Conservation (phyloP, 2,888 invertebrate species). For the Eupithecia tripunctaria region DNA sequence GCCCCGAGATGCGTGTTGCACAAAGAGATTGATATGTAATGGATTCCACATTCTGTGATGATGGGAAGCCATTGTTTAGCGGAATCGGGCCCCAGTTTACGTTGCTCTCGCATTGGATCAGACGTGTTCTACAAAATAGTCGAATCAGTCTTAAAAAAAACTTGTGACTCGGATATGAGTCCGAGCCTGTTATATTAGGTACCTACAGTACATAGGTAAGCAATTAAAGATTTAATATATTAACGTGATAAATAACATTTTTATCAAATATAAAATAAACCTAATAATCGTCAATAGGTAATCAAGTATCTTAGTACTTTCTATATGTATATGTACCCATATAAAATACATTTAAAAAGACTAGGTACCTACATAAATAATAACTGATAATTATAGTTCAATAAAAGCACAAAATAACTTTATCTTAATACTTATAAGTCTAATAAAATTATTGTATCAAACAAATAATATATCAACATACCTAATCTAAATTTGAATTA, state of each 20-base stretch:
- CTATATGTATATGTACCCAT: not conserved
- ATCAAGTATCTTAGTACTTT: not conserved
- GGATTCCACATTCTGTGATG: not conserved
- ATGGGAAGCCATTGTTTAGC: not conserved
- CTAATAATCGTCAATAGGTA: not conserved
- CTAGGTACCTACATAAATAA: too few relatives aligned
- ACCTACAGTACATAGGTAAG: too few relatives aligned
- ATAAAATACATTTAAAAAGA: too few relatives aligned
- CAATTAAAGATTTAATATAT: too few relatives aligned
- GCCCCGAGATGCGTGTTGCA: not conserved
- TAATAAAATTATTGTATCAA: not conserved
- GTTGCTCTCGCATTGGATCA: not conserved
- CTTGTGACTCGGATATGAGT: not conserved
- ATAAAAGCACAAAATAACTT: not conserved
- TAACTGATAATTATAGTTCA: not conserved
- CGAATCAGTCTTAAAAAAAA: not conserved
- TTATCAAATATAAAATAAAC: not conserved
- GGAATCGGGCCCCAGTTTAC: not conserved
- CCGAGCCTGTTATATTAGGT: not conserved
- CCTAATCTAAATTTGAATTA: not conserved
- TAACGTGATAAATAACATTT: too few relatives aligned
- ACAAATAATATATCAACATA: not conserved
- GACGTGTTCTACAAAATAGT: not conserved
- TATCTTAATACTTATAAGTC: too few relatives aligned
- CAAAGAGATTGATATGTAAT: not conserved